Conservation (phyloP, 2,113 vertebrate genomes). For the Dasyurus viverrinus region DNA sequence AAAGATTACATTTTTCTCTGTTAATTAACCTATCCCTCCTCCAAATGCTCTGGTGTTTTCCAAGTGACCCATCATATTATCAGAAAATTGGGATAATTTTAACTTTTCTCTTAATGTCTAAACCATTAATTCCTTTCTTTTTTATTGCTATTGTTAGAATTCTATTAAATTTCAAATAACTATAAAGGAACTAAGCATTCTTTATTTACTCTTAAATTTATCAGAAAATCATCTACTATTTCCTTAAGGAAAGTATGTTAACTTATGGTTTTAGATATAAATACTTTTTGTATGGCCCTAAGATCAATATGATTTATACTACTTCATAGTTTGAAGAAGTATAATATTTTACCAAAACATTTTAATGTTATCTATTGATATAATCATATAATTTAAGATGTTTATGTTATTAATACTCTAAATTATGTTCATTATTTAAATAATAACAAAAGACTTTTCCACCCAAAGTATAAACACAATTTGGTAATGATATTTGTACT, state of each 20-base stretch:
- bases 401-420: not conserved
- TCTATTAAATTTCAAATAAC: not conserved
- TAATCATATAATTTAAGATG: not conserved
- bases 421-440: not conserved
- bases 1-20: not conserved
- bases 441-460: not conserved
- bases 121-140: not conserved
- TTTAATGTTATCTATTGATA: not conserved
- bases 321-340: not conserved
- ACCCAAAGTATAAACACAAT: not conserved
- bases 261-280: not conserved
- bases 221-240: not conserved
- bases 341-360: not conserved
- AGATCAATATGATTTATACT: not conserved
- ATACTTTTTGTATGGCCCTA: not conserved
- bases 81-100: not conserved
- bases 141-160: not conserved
- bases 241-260: not conserved
- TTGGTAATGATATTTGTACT: not conserved
- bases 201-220: not conserved
- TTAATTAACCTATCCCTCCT: not conserved
- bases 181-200: not conserved
- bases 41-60: not conserved
- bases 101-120: not conserved
- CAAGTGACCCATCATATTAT: not conserved